These are phyloP conservation scores for Eupithecia tripunctaria DNA, from an alignment of 2,888 invertebrate species.

Conservation along the genomic window DNA sequence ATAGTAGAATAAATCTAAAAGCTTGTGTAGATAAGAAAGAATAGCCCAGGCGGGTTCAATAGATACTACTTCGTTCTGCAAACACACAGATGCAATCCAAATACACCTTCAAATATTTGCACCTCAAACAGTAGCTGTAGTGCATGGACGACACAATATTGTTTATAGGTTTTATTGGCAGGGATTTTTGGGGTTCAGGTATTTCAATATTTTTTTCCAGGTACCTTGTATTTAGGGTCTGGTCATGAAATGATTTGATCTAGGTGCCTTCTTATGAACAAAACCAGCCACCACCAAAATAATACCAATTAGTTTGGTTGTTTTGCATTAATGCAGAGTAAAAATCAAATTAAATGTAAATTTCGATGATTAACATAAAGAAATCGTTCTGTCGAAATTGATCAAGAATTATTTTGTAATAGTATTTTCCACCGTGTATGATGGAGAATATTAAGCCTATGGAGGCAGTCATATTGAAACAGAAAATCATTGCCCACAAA, in stretches of 20 bases:
- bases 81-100: constrained; percentile 22
- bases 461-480: background rate
- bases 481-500: background rate
- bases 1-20: background rate
- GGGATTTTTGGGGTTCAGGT: too few relatives aligned
- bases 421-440: background rate
- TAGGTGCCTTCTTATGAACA: background rate
- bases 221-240: background rate
- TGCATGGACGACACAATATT: background rate
- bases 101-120: constrained; percentile 26
- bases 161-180: constrained; percentile 2
- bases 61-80: constrained; percentile 4
- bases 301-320: background rate
- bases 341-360: background rate
- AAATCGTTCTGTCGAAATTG: background rate
- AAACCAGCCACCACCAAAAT: background rate
- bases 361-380: too few relatives aligned
- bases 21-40: background rate
- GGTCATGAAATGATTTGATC: background rate
- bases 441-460: background rate
- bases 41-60: background rate
- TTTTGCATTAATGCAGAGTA: background rate
- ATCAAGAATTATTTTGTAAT: background rate
- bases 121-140: constrained; percentile 14
- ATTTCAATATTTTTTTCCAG: background rate